phyloP scores from a whole-genome alignment of 2,797 vertebrate genomes.

The Coendou prehensilis region DNA sequence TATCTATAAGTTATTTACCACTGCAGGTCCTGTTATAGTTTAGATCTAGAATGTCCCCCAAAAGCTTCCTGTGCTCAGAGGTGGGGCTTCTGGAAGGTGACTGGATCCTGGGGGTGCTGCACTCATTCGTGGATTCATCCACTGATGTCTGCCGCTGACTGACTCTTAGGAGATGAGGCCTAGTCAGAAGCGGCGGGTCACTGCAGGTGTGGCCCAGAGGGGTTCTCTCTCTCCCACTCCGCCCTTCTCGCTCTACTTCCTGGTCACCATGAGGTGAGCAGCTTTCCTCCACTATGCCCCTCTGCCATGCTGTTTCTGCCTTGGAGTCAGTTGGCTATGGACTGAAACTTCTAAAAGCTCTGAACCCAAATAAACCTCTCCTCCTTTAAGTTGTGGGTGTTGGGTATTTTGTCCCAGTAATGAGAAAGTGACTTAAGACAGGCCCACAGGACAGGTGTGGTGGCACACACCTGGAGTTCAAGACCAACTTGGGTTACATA shows the following conservation, averaged over 20 bases:
- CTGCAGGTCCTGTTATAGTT: neutral
- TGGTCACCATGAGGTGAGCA: neutral
- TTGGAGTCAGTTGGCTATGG: neutral
- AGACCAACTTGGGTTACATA: neutral
- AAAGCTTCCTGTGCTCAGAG: neutral
- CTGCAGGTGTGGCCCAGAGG: neutral
- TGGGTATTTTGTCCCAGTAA: neutral
- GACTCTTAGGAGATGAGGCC: neutral
- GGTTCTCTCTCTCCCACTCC: neutral
- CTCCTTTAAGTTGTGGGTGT: neutral
- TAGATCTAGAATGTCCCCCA: neutral
- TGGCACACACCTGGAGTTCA: neutral
- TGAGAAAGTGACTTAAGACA: neutral
- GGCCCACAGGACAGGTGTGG: neutral
- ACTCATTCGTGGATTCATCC: neutral
- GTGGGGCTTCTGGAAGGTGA: neutral
- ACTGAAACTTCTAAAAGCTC: neutral
- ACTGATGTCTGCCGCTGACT: neutral
- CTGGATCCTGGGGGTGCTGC: neutral
- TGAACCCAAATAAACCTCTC: neutral
- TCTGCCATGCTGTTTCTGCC: neutral
- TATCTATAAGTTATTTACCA: constrained; percentile 2
- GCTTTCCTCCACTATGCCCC: neutral
- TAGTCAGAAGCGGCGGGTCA: neutral
- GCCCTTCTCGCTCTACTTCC: neutral